A percentile compares a stretch with the other conserved stretches of the same genome.
These are phyloP conservation scores for Phrynocephalus forsythii DNA, from an alignment of 2,797 vertebrate genomes.

Conservation along the genomic window DNA sequence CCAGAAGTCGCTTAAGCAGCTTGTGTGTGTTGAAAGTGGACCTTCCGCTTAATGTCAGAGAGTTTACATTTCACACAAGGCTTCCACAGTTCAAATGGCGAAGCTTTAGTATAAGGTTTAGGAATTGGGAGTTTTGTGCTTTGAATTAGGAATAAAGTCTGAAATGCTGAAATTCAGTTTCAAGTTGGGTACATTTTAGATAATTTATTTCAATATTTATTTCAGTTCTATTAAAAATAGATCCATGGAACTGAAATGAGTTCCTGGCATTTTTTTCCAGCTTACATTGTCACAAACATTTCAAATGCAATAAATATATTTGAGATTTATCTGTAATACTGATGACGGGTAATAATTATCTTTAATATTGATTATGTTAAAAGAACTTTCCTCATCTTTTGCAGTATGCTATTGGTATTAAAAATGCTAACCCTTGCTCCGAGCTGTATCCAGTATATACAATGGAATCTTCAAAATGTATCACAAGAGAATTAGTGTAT, in stretches of 20 bases:
- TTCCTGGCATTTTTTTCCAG: conserved; percentile 10
- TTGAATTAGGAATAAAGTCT: background rate
- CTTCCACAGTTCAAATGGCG: background rate
- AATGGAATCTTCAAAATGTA: conserved; percentile 25
- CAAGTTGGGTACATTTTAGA: conserved; percentile 2
- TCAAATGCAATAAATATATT: conserved; percentile 35
- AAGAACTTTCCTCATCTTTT: conserved; percentile 15
- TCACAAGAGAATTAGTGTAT: conserved; percentile 26
- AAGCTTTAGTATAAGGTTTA: background rate
- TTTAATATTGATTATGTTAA: conserved; percentile 18
- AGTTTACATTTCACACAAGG: background rate
- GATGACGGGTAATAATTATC: conserved; percentile 20
- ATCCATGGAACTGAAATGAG: conserved; percentile 4
- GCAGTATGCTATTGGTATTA: conserved; percentile 18
- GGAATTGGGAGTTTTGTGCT: background rate
- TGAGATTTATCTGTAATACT: conserved; percentile 25
- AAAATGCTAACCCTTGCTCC: conserved; percentile 24
- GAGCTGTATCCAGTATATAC: conserved; percentile 29
- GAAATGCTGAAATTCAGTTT: conserved; percentile 12
- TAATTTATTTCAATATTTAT: conserved; percentile 11
- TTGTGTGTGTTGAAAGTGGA: background rate
- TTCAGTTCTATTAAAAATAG: conserved; percentile 24
- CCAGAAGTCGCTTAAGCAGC: background rate
- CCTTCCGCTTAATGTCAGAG: background rate
- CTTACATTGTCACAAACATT: conserved; percentile 17